A percentile compares a stretch with the other conserved stretches of the same genome.
These are phyloP conservation scores for Platichthys flesus DNA, from an alignment of 2,113 vertebrate species.

Conservation along the genomic window DNA sequence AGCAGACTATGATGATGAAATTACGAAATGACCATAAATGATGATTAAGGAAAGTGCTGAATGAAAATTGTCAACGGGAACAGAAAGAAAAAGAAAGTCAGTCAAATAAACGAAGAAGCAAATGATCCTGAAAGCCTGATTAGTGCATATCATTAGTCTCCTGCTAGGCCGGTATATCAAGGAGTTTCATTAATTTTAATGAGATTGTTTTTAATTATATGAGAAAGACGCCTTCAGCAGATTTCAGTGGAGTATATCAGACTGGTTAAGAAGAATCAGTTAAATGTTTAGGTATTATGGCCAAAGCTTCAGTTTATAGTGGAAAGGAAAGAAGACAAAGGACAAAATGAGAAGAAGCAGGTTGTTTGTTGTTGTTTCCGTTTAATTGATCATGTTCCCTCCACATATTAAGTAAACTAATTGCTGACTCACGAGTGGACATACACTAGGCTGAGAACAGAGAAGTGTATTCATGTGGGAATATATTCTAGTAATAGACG, in stretches of 20 bases:
- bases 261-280: not conserved
- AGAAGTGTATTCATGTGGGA: slow-evolving; percentile 10
- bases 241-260: not conserved
- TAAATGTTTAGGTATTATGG: not conserved
- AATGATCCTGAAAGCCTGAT: slow-evolving; percentile 39
- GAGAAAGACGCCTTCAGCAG: not conserved
- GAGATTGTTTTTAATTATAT: slow-evolving; percentile 19
- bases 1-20: not conserved
- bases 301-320: not conserved
- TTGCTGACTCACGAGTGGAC: too few species aligned
- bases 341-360: slow-evolving; percentile 9
- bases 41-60: slow-evolving; percentile 8
- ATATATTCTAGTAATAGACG: not conserved
- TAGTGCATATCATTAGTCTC: slow-evolving; percentile 36
- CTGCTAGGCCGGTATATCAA: slow-evolving; percentile 21
- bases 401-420: too few species aligned
- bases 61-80: not conserved
- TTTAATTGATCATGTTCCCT: too few species aligned
- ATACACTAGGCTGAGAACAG: not conserved
- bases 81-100: not conserved
- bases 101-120: slow-evolving; percentile 14
- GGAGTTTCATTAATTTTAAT: slow-evolving; percentile 38
- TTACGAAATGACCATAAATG: not conserved
- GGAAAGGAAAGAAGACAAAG: slow-evolving; percentile 8
- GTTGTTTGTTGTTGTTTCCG: too few species aligned